Percentiles rank a stretch among this genome's conserved stretches.
phyloP scores from a whole-genome alignment of 1,140 invertebrate species.

The Bombus consobrinus region DNA sequence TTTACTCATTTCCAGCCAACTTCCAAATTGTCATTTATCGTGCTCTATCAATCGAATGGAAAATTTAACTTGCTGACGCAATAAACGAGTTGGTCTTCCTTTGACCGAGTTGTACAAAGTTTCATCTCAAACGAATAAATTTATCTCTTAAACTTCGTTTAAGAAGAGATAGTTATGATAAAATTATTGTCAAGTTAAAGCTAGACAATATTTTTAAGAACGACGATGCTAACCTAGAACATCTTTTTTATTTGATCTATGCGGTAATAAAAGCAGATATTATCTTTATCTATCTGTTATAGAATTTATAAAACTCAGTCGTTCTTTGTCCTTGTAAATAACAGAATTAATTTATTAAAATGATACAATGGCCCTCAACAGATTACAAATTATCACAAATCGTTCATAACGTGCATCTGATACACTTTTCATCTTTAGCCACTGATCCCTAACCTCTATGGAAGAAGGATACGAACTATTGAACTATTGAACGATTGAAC shows the following conservation, averaged over 20 bases:
- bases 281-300: too few species aligned
- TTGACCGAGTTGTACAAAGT: not conserved
- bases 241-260: not conserved
- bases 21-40: not conserved
- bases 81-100: not conserved
- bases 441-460: not conserved
- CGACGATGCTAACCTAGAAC: not conserved
- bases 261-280: not conserved
- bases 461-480: not conserved
- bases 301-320: not conserved
- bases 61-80: not conserved
- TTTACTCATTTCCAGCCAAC: not conserved
- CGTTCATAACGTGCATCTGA: not conserved
- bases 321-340: too few species aligned
- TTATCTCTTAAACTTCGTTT: not conserved
- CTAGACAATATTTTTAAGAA: not conserved
- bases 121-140: not conserved
- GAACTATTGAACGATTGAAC: not conserved
- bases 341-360: not conserved
- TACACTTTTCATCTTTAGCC: not conserved
- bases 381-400: conserved; percentile 7
- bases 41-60: not conserved
- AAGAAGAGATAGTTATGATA: not conserved
- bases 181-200: not conserved
- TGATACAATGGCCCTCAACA: not conserved